Evolutionary conservation across 2,888 invertebrate species (phyloP), one percentile per base, ranked within the genome.

Genomic region (Pristionchus mayeri): DNA sequence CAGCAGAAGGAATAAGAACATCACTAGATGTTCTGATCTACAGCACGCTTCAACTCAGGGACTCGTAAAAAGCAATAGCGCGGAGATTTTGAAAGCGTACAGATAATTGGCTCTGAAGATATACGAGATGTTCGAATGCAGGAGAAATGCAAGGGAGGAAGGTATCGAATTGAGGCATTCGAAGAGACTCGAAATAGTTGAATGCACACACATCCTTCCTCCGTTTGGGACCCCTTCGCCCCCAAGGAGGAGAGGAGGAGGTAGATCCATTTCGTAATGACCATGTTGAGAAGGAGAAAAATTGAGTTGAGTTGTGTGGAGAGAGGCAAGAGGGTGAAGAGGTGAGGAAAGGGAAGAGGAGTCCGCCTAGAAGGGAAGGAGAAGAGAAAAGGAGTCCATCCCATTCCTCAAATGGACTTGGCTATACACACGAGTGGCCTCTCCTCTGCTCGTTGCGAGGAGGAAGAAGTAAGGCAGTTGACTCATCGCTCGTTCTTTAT

Each of bases 231-330:
- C 71, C 71, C 18, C 71, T 44, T 71, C 37, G 40, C 40, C 71
- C 71, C n/a, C 11, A 37, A 37, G 71, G 71, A 37, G 34, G 30
- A n/a, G 34, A 57, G 24, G 79, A 34, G 34, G 80, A 57, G 37
- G 27, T 82, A 63, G 81, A 82, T 50, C 81, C 60, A 82, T 63
- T 82, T 63, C 44, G 81, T 82, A 82, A 82, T 82, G 60, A 63
- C 81, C 27, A 82, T 82, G 81, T 82, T 82, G 48, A 82, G 81
- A 44, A 18, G 81, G 52, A 63, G 63, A 44, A 82, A 44, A 82
- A 63, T 60, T 82, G 81, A 82, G 63, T 82, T 63, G 81, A 82
- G 81, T 52, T 82, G 81, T 44, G 44, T 40, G 21, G 81, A 80
- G 80, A 80, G 80, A 57, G 44, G 54, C 40, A 54, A 30, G 50